Evolutionary conservation across 2,888 invertebrate species (phyloP).

Genomic region (Cryptophagus acutangulus): DNA sequence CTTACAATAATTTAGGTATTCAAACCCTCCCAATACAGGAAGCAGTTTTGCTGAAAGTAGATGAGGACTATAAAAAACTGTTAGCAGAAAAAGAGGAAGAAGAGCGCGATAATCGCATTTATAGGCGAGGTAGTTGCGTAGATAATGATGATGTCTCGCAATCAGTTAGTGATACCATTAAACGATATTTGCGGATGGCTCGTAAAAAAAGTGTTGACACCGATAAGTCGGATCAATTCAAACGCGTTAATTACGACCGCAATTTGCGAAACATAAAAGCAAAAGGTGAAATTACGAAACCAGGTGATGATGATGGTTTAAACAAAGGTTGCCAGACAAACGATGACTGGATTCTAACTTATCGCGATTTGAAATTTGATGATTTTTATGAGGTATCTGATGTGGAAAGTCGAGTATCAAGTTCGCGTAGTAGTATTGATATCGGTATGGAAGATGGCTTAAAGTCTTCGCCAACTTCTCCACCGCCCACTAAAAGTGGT

Average conservation of each 20-base stretch:
- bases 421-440: slow-evolving; percentile 53
- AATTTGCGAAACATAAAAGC: slow-evolving; percentile 79
- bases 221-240: slow-evolving; percentile 76
- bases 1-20: slow-evolving; percentile 48
- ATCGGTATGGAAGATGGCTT: slow-evolving; percentile 46
- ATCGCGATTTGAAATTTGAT: slow-evolving; percentile 51
- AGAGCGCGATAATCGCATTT: slow-evolving; percentile 36
- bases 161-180: slow-evolving; percentile 82
- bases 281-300: slow-evolving; percentile 67
- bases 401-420: slow-evolving; percentile 48
- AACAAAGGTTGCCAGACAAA: slow-evolving; percentile 74
- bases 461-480: slow-evolving; percentile 46
- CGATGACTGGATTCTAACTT: slow-evolving; percentile 65
- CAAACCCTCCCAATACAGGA: slow-evolving; percentile 62
- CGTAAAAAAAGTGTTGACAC: slow-evolving; percentile 80
- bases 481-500: slow-evolving; percentile 49
- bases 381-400: slow-evolving; percentile 43
- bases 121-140: slow-evolving; percentile 67
- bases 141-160: slow-evolving; percentile 82
- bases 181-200: slow-evolving; percentile 80
- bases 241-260: slow-evolving; percentile 82
- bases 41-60: slow-evolving; percentile 50
- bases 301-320: slow-evolving; percentile 72
- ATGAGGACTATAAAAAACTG: slow-evolving; percentile 48
- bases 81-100: slow-evolving; percentile 49